Evolutionary conservation across 1,140 invertebrate genomes (phyloP).

Genomic region (Thaumetopoea pityocampa): DNA sequence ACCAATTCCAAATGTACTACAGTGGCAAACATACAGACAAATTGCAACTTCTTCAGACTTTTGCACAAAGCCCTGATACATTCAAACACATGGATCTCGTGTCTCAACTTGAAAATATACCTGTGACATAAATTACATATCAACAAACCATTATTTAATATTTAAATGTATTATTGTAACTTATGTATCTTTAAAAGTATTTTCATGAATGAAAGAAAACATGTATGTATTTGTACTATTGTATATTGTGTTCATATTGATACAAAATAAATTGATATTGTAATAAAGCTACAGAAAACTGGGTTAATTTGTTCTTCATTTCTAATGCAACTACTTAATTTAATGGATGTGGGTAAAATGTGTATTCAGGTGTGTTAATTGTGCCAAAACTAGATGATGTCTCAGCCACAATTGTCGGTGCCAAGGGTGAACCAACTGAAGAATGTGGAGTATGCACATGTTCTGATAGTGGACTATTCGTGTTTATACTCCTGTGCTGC

Average conservation of each 20-base stretch:
- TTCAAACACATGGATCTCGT: slow-evolving; percentile 92
- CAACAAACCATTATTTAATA: slow-evolving; percentile 1
- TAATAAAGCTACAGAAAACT: too few relatives aligned
- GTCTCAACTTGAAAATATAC: slow-evolving; percentile 85
- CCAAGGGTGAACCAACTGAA: slow-evolving; percentile 4
- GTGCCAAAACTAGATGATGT: slow-evolving; percentile 13
- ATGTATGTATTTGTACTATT: background rate
- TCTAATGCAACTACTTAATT: too few relatives aligned
- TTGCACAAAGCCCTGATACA: slow-evolving; percentile 82
- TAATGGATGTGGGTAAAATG: slow-evolving; percentile 55
- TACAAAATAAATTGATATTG: too few relatives aligned
- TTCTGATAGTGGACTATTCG: background rate
- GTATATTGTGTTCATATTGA: too few relatives aligned
- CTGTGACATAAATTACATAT: slow-evolving; percentile 17
- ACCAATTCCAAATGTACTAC: slow-evolving; percentile 92
- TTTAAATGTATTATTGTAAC: slow-evolving; percentile 1
- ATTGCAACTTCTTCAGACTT: slow-evolving; percentile 81
- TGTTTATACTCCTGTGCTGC: background rate
- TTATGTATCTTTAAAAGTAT: too few relatives aligned
- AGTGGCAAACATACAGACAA: slow-evolving; percentile 80
- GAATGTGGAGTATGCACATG: background rate
- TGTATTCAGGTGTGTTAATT: slow-evolving; percentile 46
- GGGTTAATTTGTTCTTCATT: too few relatives aligned
- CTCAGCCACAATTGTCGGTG: slow-evolving; percentile 8
- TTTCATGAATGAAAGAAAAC: too few relatives aligned